Base-by-base conservation (phyloP, 2,888 invertebrate genomes). In the Drosophila emarginata region DNA sequence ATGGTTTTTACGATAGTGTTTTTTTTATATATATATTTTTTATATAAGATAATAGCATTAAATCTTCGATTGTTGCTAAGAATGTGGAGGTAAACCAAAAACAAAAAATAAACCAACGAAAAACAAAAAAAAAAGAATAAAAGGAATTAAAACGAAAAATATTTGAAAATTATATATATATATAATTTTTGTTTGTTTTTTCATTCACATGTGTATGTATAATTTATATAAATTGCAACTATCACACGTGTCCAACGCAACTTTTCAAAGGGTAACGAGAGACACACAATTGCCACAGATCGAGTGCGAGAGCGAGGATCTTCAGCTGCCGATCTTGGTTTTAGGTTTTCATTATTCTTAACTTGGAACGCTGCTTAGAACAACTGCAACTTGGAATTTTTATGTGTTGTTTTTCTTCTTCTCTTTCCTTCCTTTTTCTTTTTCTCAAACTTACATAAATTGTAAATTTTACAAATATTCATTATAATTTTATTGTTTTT, bases 141-240 rank as follows among this genome's bases (percentile, higher is more conserved):
- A n/a, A 62, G 60, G 63, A 66, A 74, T 58, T 61, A 39, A 64
- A 61, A 60, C 51, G 40, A 52, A 66, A 66, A 61, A 50, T 45
- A 39, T 57, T 53, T 70, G 32, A 59, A 67, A 81, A 69, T 72
- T 78, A 87, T 73, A 73, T 72, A 74, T 78, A 15, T 78, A 78
- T 26, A 15, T 79, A 64, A 60, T 76, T 40, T 74, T 67, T 64
- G 67, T 76, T 67, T 67, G 32, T 52, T 69, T 58, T 53, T 67
- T 68, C 59, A 72, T 71, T 66, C 58, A 66, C 63, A 74, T 68
- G 69, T 61, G 61, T 64, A 73, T 73, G 74, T 74, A 74, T 69
- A 69, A 65, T 83, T 85, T 80, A 88, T 84, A 86, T 85, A 85
- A 85, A 87, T 85, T 85, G 84, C 88, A 85, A 85, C 84, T 85